Evolutionary conservation across 2,888 invertebrate species (phyloP).

Genomic region (Acanthosepion esculentum): DNA sequence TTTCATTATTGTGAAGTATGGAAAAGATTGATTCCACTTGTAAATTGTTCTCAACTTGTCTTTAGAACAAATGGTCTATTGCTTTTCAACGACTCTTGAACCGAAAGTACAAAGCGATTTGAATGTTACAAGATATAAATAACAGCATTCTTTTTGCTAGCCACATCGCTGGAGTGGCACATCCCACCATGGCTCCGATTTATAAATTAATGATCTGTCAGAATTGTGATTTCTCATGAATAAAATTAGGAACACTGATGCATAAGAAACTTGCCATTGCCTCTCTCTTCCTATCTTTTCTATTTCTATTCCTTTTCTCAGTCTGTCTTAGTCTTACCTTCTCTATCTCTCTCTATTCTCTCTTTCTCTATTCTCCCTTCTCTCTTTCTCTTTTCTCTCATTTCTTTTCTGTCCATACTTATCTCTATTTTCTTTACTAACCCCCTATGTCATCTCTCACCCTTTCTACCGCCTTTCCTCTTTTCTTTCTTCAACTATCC

Average conservation of each 20-base stretch:
- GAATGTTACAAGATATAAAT: neutral
- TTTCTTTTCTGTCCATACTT: too few relatives aligned
- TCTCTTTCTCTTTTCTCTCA: too few relatives aligned
- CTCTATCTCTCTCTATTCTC: neutral
- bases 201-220: slow-evolving; percentile 23
- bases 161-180: neutral
- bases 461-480: too few relatives aligned
- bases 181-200: neutral
- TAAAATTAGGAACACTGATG: slow-evolving; percentile 9
- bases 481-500: too few relatives aligned
- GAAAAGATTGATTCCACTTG: neutral
- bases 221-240: slow-evolving; percentile 10
- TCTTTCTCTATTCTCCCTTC: neutral
- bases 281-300: neutral
- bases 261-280: neutral
- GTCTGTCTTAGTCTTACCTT: too few relatives aligned
- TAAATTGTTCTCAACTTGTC: slow-evolving; percentile 22
- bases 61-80: neutral
- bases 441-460: too few relatives aligned
- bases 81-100: slow-evolving; percentile 9
- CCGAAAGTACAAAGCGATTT: neutral
- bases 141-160: neutral
- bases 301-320: neutral
- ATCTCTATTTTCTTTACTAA: too few relatives aligned
- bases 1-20: slow-evolving; percentile 12